phyloP scores from a whole-genome alignment of 2,888 invertebrate species.

The Acanthosepion lycidas region DNA sequence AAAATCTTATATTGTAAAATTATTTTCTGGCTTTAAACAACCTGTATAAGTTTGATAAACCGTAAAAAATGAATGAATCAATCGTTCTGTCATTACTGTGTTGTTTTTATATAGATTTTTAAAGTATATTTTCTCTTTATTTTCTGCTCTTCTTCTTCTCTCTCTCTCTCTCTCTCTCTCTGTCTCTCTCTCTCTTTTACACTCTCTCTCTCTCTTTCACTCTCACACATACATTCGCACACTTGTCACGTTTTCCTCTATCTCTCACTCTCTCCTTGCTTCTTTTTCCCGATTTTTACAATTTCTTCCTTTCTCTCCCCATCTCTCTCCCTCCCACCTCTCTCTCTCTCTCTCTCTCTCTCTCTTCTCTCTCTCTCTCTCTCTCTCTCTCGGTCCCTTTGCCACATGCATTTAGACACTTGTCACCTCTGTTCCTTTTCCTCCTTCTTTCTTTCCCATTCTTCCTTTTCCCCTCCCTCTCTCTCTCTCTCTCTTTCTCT shows the following conservation, averaged over 20 bases:
- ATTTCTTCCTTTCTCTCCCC: neutral
- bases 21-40: no score
- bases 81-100: no score
- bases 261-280: neutral
- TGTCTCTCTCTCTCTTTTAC: no score
- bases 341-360: neutral
- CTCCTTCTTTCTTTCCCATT: neutral
- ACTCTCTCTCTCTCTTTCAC: no score
- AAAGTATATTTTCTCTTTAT: no score
- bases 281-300: neutral
- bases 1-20: no score
- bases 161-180: neutral
- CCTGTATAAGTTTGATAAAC: no score
- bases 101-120: no score
- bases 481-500: neutral
- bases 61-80: no score
- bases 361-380: neutral
- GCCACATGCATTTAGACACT: no score
- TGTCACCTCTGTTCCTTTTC: no score
- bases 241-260: neutral
- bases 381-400: neutral
- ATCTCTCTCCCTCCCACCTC: neutral
- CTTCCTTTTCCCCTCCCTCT: neutral
- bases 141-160: neutral
- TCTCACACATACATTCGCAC: no score